Evolutionary conservation across 2,113 vertebrate species (phyloP).

Genomic region (Phaethornis superciliosus): DNA sequence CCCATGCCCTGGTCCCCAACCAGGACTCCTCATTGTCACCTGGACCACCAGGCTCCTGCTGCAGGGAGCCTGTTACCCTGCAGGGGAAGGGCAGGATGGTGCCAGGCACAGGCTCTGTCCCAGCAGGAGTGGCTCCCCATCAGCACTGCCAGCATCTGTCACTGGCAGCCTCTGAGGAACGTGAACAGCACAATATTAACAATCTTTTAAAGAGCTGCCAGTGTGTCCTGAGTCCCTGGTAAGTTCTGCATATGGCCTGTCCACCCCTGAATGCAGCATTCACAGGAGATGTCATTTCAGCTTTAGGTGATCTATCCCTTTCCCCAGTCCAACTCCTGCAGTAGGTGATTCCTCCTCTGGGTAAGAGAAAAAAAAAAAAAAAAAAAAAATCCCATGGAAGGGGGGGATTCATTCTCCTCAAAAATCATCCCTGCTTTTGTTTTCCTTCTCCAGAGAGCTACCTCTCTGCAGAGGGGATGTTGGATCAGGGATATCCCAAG

Average conservation of each 20-base stretch:
- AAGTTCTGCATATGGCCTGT: background rate
- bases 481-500: background rate
- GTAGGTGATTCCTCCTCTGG: background rate
- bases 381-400: background rate
- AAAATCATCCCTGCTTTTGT: constrained; percentile 10
- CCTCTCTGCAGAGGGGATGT: background rate
- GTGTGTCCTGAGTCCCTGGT: background rate
- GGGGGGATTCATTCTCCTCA: background rate
- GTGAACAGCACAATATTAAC: constrained; percentile 47
- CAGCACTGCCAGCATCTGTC: background rate
- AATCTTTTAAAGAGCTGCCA: constrained; percentile 51
- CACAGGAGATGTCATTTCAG: background rate
- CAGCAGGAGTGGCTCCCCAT: background rate
- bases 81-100: background rate
- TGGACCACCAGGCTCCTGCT: accelerated
- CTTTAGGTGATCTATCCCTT: constrained; percentile 1
- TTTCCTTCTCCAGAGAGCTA: background rate
- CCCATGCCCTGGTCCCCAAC: background rate
- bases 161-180: constrained; percentile 12
- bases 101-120: background rate
- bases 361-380: background rate
- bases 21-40: accelerated
- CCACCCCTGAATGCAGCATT: background rate
- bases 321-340: background rate
- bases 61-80: background rate